Evolutionary conservation across 2,113 vertebrate genomes (phyloP).

Genomic region (Zosterops japonicus): DNA sequence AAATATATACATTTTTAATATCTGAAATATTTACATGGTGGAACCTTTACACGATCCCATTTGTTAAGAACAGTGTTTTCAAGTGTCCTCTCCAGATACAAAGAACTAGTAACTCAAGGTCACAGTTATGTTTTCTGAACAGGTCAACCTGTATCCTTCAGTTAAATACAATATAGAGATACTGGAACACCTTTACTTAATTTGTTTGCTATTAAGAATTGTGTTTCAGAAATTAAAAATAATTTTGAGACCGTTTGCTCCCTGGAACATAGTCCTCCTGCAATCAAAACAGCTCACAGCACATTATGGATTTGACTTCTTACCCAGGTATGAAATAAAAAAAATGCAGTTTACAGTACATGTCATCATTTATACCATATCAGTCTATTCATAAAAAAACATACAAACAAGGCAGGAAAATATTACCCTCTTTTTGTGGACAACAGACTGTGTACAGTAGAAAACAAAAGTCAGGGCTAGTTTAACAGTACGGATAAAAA

Average conservation of each 20-base stretch:
- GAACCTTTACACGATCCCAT: slow-evolving; percentile 74
- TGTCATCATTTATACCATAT: slow-evolving; percentile 57
- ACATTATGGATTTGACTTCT: slow-evolving; percentile 36
- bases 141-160: slow-evolving; percentile 70
- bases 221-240: slow-evolving; percentile 65
- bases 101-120: slow-evolving; percentile 72
- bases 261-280: slow-evolving; percentile 65
- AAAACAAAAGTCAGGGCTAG: slow-evolving; percentile 47
- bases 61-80: slow-evolving; percentile 80
- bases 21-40: slow-evolving; percentile 82
- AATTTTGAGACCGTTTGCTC: slow-evolving; percentile 64
- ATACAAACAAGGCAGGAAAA: slow-evolving; percentile 63
- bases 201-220: slow-evolving; percentile 61
- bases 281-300: slow-evolving; percentile 50
- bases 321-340: slow-evolving; percentile 69
- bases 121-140: slow-evolving; percentile 70
- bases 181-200: slow-evolving; percentile 67
- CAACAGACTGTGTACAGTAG: slow-evolving; percentile 49
- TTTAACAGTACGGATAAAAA: slow-evolving; percentile 52
- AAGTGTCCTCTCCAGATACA: slow-evolving; percentile 73
- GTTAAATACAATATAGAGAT: slow-evolving; percentile 72
- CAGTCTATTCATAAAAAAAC: slow-evolving; percentile 50
- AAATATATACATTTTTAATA: slow-evolving; percentile 89
- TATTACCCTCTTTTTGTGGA: slow-evolving; percentile 41
- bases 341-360: slow-evolving; percentile 74